A percentile compares a stretch with the other conserved stretches of the same genome.
phyloP scores from a whole-genome alignment of 1,140 invertebrate species.

The Anthonomus grandis region DNA sequence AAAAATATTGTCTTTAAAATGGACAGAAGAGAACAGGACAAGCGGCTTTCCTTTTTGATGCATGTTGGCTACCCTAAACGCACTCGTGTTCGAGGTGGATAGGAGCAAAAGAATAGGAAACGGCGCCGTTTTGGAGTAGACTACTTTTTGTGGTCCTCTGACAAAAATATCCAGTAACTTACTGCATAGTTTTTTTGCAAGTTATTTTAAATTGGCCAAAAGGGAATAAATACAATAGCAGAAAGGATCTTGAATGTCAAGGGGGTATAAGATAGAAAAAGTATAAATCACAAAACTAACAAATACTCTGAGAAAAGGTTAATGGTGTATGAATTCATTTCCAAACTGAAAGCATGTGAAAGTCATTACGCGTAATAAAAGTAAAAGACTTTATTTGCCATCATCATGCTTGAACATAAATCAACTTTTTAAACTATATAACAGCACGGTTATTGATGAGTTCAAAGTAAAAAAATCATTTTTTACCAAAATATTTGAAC shows the following conservation, averaged over 20 bases:
- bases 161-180: not conserved
- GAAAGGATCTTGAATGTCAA: not conserved
- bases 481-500: not conserved
- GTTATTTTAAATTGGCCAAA: not conserved
- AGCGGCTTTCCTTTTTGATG: not conserved
- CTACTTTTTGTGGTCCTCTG: not conserved
- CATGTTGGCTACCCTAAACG: not conserved
- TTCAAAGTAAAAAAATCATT: not conserved
- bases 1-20: too few relatives aligned
- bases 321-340: not conserved
- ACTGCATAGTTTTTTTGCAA: not conserved
- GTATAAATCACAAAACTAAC: not conserved
- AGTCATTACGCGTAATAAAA: not conserved
- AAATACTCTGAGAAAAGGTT: not conserved
- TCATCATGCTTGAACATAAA: not conserved
- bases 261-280: not conserved
- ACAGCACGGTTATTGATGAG: not conserved
- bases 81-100: not conserved
- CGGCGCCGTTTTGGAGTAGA: not conserved
- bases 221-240: not conserved
- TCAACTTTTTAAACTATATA: not conserved
- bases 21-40: too few relatives aligned
- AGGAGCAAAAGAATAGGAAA: not conserved
- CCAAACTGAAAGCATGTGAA: not conserved
- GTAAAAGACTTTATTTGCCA: not conserved